Base-by-base conservation (phyloP, 2,113 vertebrate species). In the Malurus cyaneus region DNA sequence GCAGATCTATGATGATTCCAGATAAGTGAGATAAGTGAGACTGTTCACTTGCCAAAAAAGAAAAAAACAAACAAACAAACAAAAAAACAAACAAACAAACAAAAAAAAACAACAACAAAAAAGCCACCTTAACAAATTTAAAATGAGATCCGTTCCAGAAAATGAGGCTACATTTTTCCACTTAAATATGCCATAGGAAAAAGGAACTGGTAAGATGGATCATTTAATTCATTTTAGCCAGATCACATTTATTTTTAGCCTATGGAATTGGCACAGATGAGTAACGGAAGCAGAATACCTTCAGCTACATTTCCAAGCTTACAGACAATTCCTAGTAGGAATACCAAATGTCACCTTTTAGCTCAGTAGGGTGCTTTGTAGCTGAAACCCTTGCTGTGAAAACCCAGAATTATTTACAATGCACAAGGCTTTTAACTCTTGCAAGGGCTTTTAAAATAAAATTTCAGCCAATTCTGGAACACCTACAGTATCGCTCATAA, bases 201-300 rank as follows among this genome's bases (percentile, higher is more conserved):
- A 97, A 96, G 79, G 94, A 97, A 92, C 88, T 57, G 36, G 77
- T 70, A 86, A 91, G 88, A 83, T 39, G 74, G 78, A 79, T 93
- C 11, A 92, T 92, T 92, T 88, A 34, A 86, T 88, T 80, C 87
- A 66, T 78, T 93, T 89, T 92, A 94, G 74, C 93, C 91, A 94
- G 80, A 91, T 94, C 92, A 92, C 62, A 61, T 92, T 94, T 97
- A 97, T 97, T 96, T 97, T 96, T 97, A 97, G 96, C 32, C 36
- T 29, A 47, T 46, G 53, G 84, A 86, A 65, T 88, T 93, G 93
- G 93, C 87, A 90, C 46, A 82, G 44, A 71, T 57, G 80, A 92
- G 67, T 72, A 86, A 92, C 85, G 93, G 87, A 77, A 92, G 74
- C 76, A 82, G 82, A 88, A 80, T 34, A 93, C 67, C 82, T 94